Evolutionary conservation across 2,113 vertebrate genomes (phyloP).

Genomic region (Pomatorhinus ruficollis): DNA sequence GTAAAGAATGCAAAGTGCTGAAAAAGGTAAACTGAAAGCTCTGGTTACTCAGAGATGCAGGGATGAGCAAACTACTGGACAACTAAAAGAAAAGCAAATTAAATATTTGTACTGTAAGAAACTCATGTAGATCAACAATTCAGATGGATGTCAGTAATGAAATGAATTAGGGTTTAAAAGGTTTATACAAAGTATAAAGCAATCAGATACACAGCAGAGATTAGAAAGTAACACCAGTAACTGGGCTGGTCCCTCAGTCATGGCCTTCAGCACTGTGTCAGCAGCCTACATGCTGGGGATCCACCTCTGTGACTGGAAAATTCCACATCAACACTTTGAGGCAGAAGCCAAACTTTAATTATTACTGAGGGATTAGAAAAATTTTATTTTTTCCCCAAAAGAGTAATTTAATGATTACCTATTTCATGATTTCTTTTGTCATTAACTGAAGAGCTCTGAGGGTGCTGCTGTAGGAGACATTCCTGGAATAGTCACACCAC

Average conservation of each 20-base stretch:
- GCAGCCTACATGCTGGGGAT: background rate
- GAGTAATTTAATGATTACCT: background rate
- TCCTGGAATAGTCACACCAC: background rate
- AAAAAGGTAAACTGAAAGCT: background rate
- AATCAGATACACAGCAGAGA: background rate
- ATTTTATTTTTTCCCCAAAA: accelerated
- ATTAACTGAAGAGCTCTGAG: background rate
- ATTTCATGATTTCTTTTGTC: background rate
- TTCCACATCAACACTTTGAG: background rate
- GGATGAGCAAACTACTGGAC: background rate
- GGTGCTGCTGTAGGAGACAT: background rate
- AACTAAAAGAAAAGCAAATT: background rate
- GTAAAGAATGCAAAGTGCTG: background rate
- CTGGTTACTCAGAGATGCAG: background rate
- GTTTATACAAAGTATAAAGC: background rate
- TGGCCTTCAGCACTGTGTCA: background rate
- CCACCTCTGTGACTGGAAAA: background rate
- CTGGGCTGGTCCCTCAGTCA: background rate
- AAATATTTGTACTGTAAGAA: background rate
- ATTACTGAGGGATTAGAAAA: background rate
- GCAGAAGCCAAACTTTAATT: background rate
- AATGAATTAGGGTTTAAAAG: background rate
- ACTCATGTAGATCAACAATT: background rate
- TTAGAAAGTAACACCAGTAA: background rate
- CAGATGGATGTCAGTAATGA: background rate